Base-by-base conservation (phyloP, 2,113 vertebrate genomes). In the Baryphthengus martii region DNA sequence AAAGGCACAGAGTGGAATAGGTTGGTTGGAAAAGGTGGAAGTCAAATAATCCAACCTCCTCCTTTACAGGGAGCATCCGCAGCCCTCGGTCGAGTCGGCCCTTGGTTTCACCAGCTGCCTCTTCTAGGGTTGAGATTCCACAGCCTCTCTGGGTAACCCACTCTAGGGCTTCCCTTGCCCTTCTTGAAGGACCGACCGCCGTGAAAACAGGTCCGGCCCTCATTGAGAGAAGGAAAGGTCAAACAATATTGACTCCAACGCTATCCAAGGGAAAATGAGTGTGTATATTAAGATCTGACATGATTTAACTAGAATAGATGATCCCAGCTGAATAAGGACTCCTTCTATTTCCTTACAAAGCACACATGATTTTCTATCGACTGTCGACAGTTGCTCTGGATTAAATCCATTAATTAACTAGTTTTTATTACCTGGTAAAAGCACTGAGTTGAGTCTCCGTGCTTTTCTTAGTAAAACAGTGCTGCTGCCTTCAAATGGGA, bases 371-470 rank as follows among this genome's bases (percentile, higher is more conserved):
- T 42, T 75, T 63, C 68, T 78, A 2, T 81, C 91, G 89, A 21
- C 77, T 95, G 68, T 73, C 89, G 81, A 42, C 80, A 71, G 70
- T 74, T 87, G 55, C 66, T 95, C 59, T 63, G 74, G 75, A 56
- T 93, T 82, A 85, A 91, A 93, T 82, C 85, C 70, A 37, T 85
- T 93, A 47, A 88, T 95, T 95, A 88, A 67, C 71, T 67, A 24
- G 14, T 28, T 83, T 71, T 76, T 76, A 49, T 82, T 89, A 79
- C 71, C 85, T 94, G 88, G 6, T 61, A 4, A 65, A 62, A 78
- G 52, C 74, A n/a, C 11, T 66, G 84, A 49, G 65, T 58, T 62
- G 77, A 63, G 6, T 79, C 49, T 79, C 9, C 2, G 39, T 37
- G 61, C 13, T 91, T 81, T 77, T 58, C 68, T 33, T 87, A n/a